Evolutionary conservation across 2,888 invertebrate genomes (phyloP).

Genomic region (Chaitophorus viminalis): DNA sequence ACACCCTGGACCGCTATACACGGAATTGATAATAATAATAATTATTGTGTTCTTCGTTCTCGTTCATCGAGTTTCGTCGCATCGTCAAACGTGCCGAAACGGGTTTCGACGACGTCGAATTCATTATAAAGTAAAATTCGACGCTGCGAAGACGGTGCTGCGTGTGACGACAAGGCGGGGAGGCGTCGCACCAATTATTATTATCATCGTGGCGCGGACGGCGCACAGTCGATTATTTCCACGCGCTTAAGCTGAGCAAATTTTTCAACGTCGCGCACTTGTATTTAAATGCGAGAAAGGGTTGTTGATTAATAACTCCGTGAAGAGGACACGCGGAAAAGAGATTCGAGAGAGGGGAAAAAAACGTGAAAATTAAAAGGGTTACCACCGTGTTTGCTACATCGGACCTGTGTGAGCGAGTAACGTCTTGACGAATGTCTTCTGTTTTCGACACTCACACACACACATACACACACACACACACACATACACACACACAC

Average conservation of each 20-base stretch:
- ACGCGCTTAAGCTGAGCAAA: constrained; percentile 2
- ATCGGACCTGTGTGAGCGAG: neutral
- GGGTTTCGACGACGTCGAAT: constrained; percentile 27
- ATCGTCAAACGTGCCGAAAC: constrained; percentile 45
- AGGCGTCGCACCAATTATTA: constrained; percentile 24
- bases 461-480: neutral
- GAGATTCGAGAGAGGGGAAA: neutral
- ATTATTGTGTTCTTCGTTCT: neutral
- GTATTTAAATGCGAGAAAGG: constrained; percentile 31
- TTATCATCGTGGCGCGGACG: neutral
- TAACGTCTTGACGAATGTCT: constrained; percentile 42
- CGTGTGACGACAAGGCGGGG: neutral
- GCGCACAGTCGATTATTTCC: constrained; percentile 34
- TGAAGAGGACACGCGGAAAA: neutral
- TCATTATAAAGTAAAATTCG: constrained; percentile 36
- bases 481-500: neutral
- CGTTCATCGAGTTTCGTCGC: neutral
- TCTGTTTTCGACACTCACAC: constrained; percentile 50
- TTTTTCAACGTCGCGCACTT: constrained; percentile 48
- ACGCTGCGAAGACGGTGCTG: neutral
- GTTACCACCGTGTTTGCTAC: constrained; percentile 18
- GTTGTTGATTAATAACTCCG: constrained; percentile 58
- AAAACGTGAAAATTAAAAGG: constrained; percentile 56
- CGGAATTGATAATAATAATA: neutral
- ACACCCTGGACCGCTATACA: neutral